A percentile compares a stretch with the other conserved stretches of the same genome.
These are phyloP conservation scores for Brachionichthys hirsutus DNA, from an alignment of 2,113 vertebrate species.

Conservation along the genomic window DNA sequence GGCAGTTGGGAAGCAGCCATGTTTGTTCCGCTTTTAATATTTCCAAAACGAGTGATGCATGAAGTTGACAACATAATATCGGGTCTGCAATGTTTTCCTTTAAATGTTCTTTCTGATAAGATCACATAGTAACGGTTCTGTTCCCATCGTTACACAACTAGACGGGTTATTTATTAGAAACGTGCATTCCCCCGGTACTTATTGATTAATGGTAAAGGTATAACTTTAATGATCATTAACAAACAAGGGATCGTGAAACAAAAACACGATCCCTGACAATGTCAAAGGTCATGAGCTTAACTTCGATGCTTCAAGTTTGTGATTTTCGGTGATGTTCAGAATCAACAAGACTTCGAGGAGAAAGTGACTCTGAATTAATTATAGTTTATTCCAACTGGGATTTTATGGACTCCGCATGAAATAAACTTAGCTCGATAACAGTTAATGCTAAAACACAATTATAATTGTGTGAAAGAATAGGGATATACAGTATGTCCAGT, in stretches of 20 bases:
- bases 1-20: conserved; percentile 39
- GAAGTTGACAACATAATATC: conserved; percentile 13
- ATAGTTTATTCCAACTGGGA: too few relatives aligned
- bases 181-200: conserved; percentile 49
- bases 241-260: conserved; percentile 46
- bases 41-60: conserved; percentile 32
- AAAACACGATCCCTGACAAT: conserved; percentile 37
- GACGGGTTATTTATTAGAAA: conserved; percentile 49
- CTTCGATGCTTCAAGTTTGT: conserved; percentile 47
- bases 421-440: too few relatives aligned
- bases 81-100: conserved; percentile 4
- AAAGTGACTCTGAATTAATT: too few relatives aligned
- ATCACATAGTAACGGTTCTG: conserved; percentile 6
- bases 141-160: conserved; percentile 25
- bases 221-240: conserved; percentile 6
- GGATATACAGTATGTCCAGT: background rate
- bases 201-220: conserved; percentile 44
- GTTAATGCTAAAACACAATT: too few relatives aligned
- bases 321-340: conserved; percentile 60
- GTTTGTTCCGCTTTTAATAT: conserved; percentile 39
- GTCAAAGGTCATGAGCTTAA: conserved; percentile 57
- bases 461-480: too few relatives aligned
- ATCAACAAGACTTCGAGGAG: conserved; percentile 12
- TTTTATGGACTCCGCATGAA: too few relatives aligned
- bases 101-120: conserved; percentile 13